Evolutionary conservation across 1,140 invertebrate genomes (phyloP), one percentile per base, ranked within the genome.

Genomic region (Proales similis): DNA sequence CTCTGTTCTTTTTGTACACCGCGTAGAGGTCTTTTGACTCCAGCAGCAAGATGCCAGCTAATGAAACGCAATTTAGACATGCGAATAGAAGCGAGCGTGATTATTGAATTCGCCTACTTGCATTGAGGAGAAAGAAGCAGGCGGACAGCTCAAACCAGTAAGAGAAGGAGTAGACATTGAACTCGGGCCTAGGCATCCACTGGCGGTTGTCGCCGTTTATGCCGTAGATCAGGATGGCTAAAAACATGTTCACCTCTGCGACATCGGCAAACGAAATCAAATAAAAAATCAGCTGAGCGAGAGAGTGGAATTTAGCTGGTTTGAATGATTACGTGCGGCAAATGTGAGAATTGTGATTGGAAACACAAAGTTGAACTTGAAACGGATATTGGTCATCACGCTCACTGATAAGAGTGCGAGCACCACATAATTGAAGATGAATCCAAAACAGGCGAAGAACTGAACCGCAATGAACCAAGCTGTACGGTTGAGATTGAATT

Each of bases 181-280:
- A 63, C 36, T 63, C 61, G 7, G 61, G 61, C n/a, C 61, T 22
- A 5, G 61, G 61, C 61, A 63, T 63, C 61, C 61, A 63, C 38
- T 38, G 26, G 14, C 61, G 17, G 12, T 63, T 43, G 19, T 63
- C 43, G 14, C 61, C 45, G 30, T 39, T 36, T 11, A 63, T 48
- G 4, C 61, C 61, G 49, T 48, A 63, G 1, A 63, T 27, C 11
- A 47, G 5, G 12, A 63, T n/a, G 30, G 61, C 61, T 14, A 39
- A 30, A 39, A 63, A 62, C 57, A 62, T 62, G 17, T 47, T 46
- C 38, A 62, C 36, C 27, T 57, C 51, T 57, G 27, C 24, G n/a
- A n/a, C n/a, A n/a, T n/a, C n/a, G n/a, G n/a, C n/a, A n/a, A n/a
- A n/a, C n/a, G n/a, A n/a, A n/a, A 20, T 24, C 17, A 12, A 12